These are phyloP conservation scores for Cantharis rustica DNA, from an alignment of 2,888 invertebrate species.

Conservation along the genomic window DNA sequence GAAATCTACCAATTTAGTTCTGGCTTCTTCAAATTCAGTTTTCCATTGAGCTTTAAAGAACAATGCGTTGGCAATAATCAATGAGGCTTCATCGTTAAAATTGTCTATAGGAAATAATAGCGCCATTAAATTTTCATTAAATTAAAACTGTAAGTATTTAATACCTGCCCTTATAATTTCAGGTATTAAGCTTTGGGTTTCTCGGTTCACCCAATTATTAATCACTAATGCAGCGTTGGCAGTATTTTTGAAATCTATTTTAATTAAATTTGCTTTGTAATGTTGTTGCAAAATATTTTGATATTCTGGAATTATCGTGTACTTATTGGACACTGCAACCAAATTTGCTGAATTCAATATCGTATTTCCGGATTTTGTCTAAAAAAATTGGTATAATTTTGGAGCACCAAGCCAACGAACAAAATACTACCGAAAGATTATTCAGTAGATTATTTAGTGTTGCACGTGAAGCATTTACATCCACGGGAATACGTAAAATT, in stretches of 20 bases:
- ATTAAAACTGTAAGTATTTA: not conserved
- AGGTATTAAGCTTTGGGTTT: conserved; percentile 63
- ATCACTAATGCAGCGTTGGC: conserved; percentile 55
- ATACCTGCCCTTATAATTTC: conserved; percentile 61
- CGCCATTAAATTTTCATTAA: not conserved
- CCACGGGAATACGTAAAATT: conserved; percentile 61
- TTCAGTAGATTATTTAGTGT: conserved; percentile 30
- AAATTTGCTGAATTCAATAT: conserved; percentile 58
- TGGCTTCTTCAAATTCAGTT: conserved; percentile 63
- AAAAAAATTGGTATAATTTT: conserved; percentile 13
- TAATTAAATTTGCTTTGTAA: conserved; percentile 59
- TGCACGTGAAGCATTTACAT: conserved; percentile 33
- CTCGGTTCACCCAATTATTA: conserved; percentile 64
- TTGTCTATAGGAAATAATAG: conserved; percentile 53
- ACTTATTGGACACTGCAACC: conserved; percentile 57
- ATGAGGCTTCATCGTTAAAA: conserved; percentile 60
- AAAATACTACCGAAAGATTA: conserved; percentile 29
- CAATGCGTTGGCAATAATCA: conserved; percentile 76
- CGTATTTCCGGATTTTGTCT: conserved; percentile 41
- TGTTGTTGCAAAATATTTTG: conserved; percentile 53
- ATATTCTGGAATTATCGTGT: conserved; percentile 56
- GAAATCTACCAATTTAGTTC: conserved; percentile 65
- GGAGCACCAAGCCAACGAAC: not conserved
- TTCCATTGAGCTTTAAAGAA: conserved; percentile 83
- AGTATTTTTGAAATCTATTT: conserved; percentile 60